Evolutionary conservation across 2,113 vertebrate genomes (phyloP), one percentile per base, ranked within the genome.

Genomic region (Mixornis gularis): DNA sequence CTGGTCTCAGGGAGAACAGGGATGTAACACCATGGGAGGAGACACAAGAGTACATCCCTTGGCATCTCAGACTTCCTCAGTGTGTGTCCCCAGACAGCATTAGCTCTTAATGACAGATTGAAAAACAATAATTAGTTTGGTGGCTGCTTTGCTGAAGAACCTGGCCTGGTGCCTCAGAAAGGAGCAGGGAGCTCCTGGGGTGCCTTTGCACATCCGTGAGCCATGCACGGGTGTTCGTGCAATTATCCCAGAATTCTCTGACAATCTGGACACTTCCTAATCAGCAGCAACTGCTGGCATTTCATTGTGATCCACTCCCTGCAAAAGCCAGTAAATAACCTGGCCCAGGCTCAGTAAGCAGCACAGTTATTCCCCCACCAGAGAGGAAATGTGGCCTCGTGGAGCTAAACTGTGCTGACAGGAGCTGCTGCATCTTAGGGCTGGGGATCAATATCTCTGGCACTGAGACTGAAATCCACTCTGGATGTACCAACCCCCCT

Each of bases 171-270:
- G 10, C 5, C 2, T 43, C 49, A 65, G 85, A 40, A 71, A 81
- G 59, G 38, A 70, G 53, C 79, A 29, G 2, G 9, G 43, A 79
- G 62, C 44, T 49, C 9, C 49, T 26, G 43, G 46, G 26, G 25
- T 20, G 36, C 43, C 79, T 53, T 66, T 19, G 30, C 40, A 26
- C 19, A 19, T 17, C 72, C 22, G 13, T 19, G 60, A 90, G 14
- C 38, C 46, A 18, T 0, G 1, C 25, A 36, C 0, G 0, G 25
- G 26, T 22, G 7, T 46, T 66, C 0, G 0, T 56, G 46, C 32
- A 59, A 15, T 69, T 71, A 72, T 20, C 81, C 79, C 4, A 0
- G 19, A 43, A 18, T 52, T 59, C 55, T 72, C 73, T n/a, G 60
- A 15, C 46, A 84, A 36, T 12, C 41, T 17, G 72, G 30, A 9